Percentiles rank a stretch among this genome's conserved stretches.
These are phyloP conservation scores for Hypena proboscidalis DNA, from an alignment of 2,888 invertebrate species.

Conservation along the genomic window DNA sequence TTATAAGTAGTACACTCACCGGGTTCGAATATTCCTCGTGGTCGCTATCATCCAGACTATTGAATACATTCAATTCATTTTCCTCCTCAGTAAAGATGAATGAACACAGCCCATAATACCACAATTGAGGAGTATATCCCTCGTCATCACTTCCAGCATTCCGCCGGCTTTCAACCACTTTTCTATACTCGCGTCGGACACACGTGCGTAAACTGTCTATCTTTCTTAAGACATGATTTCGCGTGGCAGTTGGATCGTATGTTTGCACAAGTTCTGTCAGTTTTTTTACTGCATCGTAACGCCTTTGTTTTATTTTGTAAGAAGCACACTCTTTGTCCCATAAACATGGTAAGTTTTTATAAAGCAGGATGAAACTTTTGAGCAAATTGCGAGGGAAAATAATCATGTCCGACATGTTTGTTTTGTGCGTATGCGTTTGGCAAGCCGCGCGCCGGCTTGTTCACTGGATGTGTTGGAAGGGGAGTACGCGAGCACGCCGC, in stretches of 20 bases:
- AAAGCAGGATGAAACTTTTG: slow-evolving; percentile 63
- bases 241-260: slow-evolving; percentile 68
- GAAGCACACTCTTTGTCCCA: slow-evolving; percentile 62
- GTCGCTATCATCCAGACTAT: no score
- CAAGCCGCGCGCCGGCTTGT: slow-evolving; percentile 69
- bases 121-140: slow-evolving; percentile 64
- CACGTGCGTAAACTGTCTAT: slow-evolving; percentile 76
- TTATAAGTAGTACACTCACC: no score
- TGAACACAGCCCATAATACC: slow-evolving; percentile 70
- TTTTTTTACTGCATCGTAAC: slow-evolving; percentile 64
- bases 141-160: slow-evolving; percentile 54
- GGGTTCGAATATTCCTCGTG: no score
- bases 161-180: slow-evolving; percentile 59
- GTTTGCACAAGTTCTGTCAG: slow-evolving; percentile 66
- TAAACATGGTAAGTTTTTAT: slow-evolving; percentile 64
- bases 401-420: slow-evolving; percentile 61
- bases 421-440: slow-evolving; percentile 51
- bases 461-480: slow-evolving; percentile 58
- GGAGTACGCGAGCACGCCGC: slow-evolving; percentile 15
- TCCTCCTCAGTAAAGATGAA: slow-evolving; percentile 61
- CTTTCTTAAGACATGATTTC: slow-evolving; percentile 71
- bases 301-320: slow-evolving; percentile 65
- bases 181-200: slow-evolving; percentile 68
- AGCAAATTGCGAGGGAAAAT: slow-evolving; percentile 69
- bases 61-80: slow-evolving; percentile 2